Percentiles rank a stretch among this genome's conserved stretches.
Evolutionary conservation across 2,888 invertebrate species (phyloP).

Genomic region (Cancer borealis): DNA sequence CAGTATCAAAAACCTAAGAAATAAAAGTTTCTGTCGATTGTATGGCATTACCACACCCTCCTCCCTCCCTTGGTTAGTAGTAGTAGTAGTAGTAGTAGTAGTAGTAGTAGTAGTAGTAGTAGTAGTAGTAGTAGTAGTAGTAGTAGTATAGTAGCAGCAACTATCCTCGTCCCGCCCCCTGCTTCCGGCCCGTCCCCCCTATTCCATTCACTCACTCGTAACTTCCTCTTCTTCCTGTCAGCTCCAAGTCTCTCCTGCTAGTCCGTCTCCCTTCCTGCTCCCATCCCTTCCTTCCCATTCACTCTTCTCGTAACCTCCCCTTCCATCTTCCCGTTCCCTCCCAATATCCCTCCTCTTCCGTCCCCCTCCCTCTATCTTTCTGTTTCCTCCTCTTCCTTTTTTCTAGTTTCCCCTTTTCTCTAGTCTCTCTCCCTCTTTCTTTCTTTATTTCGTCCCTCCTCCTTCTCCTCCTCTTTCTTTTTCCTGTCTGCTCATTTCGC

Average conservation of each 20-base stretch:
- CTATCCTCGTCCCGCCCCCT: neutral
- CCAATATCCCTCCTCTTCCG: neutral
- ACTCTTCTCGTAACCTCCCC: neutral
- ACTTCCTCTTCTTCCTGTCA: constrained; percentile 14
- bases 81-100: neutral
- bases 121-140: neutral
- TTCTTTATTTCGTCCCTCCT: neutral
- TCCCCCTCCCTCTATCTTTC: neutral
- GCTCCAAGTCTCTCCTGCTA: neutral
- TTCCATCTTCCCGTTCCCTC: neutral
- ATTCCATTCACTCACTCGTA: neutral
- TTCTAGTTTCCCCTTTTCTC: neutral
- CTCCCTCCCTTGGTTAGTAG: neutral
- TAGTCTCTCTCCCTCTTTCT: neutral
- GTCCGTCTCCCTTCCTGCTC: neutral
- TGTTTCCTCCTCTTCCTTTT: neutral
- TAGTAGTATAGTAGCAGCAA: neutral
- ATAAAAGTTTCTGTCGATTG: neutral
- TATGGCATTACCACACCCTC: neutral
- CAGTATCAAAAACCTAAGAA: neutral
- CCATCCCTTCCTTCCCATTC: neutral
- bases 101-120: neutral
- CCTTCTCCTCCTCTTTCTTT: neutral
- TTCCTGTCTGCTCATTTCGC: neutral
- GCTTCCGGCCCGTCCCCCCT: neutral